Evolutionary conservation across 2,113 vertebrate genomes (phyloP).

Genomic region (Oophaga pumilio): DNA sequence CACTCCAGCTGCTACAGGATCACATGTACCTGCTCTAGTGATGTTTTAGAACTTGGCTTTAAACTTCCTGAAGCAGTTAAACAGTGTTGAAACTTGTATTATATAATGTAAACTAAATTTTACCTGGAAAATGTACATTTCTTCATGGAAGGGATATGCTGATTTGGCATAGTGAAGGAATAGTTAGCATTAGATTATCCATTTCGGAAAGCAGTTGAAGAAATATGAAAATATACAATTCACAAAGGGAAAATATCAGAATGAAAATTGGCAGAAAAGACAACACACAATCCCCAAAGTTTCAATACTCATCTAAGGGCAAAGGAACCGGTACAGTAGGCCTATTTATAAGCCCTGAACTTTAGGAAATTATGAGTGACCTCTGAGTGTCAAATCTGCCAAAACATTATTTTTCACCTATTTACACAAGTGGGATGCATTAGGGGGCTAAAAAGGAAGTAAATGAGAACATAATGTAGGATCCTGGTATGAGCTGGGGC

Average conservation of each 20-base stretch:
- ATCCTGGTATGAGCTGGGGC: slow-evolving; percentile 36
- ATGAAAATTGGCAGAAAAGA: slow-evolving; percentile 58
- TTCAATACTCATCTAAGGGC: slow-evolving; percentile 46
- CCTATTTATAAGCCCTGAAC: slow-evolving; percentile 54
- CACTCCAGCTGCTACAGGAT: too few species aligned
- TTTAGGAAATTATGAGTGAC: slow-evolving; percentile 56
- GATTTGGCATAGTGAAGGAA: background rate
- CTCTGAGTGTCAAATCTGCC: slow-evolving; percentile 55
- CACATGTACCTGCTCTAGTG: too few species aligned
- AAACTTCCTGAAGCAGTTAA: too few species aligned
- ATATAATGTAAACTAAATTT: background rate
- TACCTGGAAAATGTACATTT: background rate
- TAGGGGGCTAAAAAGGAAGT: slow-evolving; percentile 50
- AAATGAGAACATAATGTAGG: slow-evolving; percentile 54
- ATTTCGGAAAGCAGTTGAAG: slow-evolving; percentile 35
- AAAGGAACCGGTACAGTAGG: slow-evolving; percentile 50
- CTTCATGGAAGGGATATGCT: background rate
- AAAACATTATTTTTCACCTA: slow-evolving; percentile 59
- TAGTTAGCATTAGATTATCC: background rate
- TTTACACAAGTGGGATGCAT: slow-evolving; percentile 57
- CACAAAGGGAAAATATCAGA: slow-evolving; percentile 44
- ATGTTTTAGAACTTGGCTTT: too few species aligned
- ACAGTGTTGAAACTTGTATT: background rate
- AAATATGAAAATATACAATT: slow-evolving; percentile 55
- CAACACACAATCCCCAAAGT: slow-evolving; percentile 53